Base-by-base conservation (phyloP, 2,113 vertebrate species). In the Chroicocephalus ridibundus region DNA sequence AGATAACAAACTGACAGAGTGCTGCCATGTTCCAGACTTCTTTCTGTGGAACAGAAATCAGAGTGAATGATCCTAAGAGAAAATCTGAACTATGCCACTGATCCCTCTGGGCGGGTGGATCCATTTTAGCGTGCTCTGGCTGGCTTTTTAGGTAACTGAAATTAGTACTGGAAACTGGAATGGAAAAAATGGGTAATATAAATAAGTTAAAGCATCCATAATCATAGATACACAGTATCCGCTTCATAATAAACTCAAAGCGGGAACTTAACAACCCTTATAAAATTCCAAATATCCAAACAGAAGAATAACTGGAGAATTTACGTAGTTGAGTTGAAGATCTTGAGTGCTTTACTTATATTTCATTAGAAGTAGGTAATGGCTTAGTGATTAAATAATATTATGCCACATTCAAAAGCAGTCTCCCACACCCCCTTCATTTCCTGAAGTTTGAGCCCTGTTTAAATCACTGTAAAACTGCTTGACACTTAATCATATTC, bases 131-230 rank as follows among this genome's bases (percentile, higher is more conserved):
- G 10, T 75, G 38, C 78, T 80, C 86, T 93, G 88, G 44, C 91
- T 87, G 44, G 29, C 72, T 82, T 93, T 93, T 84, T 91, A 92
- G 82, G 86, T 96, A 91, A 92, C 76, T 96, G 85, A 81, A 96
- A 83, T 94, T 82, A 76, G 68, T 62, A 13, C 51, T 94, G 94
- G 86, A 93, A 88, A 75, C 32, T 58, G 55, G 51, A 92, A 88
- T 91, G 95, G 95, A 96, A 94, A 96, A 88, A 95, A 85, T 27
- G 26, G n/a, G 47, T 94, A 94, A 92, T 87, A 86, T 65, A 96
- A 96, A 84, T 93, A 95, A 78, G 38, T 86, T 75, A 92, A 96
- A 96, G 61, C 83, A 82, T 94, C 69, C 65, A 72, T 92, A 93
- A 77, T 93, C 55, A 49, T 52, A 91, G 88, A 93, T 94, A 42